Percentiles rank a stretch among this genome's conserved stretches.
These are phyloP conservation scores for Orchestia grillus DNA, from an alignment of 1,140 invertebrate species.

Conservation along the genomic window DNA sequence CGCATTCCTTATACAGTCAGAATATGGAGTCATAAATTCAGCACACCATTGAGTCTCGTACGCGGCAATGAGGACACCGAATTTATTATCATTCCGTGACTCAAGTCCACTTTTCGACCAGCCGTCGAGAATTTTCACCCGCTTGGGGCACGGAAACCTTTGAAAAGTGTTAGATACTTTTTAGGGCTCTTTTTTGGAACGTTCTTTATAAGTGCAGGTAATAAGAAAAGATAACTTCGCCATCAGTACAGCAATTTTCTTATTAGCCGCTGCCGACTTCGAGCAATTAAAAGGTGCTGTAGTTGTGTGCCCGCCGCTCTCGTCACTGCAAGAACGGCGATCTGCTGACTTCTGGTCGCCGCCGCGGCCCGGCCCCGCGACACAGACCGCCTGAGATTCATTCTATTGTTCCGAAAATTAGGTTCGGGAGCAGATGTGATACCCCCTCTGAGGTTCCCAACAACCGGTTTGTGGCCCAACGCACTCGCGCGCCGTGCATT, in stretches of 20 bases:
- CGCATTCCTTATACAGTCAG: background rate
- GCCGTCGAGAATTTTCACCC: background rate
- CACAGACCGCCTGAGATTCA: background rate
- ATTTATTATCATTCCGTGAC: conserved; percentile 9
- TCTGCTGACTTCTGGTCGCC: background rate
- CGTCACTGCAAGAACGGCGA: background rate
- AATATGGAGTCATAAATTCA: background rate
- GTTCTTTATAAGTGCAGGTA: background rate
- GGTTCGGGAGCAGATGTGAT: conserved; percentile 5
- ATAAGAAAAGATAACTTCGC: background rate
- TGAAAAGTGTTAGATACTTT: background rate
- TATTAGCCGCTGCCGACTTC: background rate
- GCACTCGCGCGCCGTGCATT: background rate
- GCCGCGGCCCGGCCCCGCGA: background rate
- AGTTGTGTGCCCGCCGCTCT: background rate
- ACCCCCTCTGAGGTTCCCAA: background rate
- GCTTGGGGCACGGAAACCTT: background rate
- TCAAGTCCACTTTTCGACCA: background rate
- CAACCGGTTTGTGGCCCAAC: background rate
- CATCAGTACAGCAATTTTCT: background rate
- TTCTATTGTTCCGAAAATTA: background rate
- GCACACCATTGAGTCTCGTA: background rate
- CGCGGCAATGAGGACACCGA: conserved; percentile 3
- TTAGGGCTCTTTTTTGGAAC: background rate
- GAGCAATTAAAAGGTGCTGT: background rate